Percentiles rank a stretch among this genome's conserved stretches.
Evolutionary conservation across 2,113 vertebrate genomes (phyloP).

Genomic region (Rhinolophus sinicus): DNA sequence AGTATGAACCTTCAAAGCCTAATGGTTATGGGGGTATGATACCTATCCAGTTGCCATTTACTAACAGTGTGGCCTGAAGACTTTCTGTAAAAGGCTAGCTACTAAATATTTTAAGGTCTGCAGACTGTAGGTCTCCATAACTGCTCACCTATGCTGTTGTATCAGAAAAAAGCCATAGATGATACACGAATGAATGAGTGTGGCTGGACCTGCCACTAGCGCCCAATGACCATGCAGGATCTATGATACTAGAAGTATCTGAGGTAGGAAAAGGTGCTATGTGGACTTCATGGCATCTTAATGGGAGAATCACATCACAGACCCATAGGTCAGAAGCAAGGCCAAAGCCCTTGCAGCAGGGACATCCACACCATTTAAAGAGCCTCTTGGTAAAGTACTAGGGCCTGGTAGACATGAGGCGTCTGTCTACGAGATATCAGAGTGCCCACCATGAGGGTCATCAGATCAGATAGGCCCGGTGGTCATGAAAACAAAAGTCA

Average conservation of each 20-base stretch:
- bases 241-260: background rate
- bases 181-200: background rate
- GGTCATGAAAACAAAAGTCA: background rate
- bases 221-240: background rate
- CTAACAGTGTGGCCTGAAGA: background rate
- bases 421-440: background rate
- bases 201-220: background rate
- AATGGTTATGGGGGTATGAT: background rate
- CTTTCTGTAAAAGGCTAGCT: background rate
- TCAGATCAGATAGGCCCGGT: rapidly evolving
- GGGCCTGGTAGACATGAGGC: background rate
- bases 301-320: background rate
- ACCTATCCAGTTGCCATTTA: background rate
- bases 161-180: background rate
- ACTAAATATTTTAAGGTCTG: background rate
- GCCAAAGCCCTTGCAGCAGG: rapidly evolving
- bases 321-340: too few species aligned
- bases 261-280: too few species aligned
- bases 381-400: background rate
- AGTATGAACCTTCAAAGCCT: too few species aligned
- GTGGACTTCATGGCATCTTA: background rate
- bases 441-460: background rate
- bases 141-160: background rate
- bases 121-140: background rate
- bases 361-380: background rate